phyloP scores from a whole-genome alignment of 2,797 vertebrate genomes.

The Hoplostethus atlanticus region DNA sequence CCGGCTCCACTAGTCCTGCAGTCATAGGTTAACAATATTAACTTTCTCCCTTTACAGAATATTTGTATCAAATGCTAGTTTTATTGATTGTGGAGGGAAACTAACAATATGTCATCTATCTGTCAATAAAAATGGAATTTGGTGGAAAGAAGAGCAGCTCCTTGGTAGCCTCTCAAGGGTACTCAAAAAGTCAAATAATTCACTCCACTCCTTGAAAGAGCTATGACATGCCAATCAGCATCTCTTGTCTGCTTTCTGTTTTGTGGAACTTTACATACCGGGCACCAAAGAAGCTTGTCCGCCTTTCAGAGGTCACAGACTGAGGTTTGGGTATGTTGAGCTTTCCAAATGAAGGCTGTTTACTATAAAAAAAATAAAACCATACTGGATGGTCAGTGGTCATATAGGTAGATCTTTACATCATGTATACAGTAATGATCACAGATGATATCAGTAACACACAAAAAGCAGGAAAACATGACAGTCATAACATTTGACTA shows the following conservation, averaged over 20 bases:
- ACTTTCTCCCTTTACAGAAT: not conserved
- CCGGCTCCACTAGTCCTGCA: conserved; percentile 86
- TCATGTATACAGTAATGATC: not conserved
- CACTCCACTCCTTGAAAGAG: not conserved
- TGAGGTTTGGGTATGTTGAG: conserved; percentile 86
- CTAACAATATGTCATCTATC: no score
- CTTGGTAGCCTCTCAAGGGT: not conserved
- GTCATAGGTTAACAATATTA: not conserved
- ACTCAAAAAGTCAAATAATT: not conserved
- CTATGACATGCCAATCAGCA: not conserved
- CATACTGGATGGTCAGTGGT: not conserved
- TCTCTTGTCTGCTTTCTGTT: not conserved
- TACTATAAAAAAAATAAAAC: conserved; percentile 76
- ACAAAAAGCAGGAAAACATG: not conserved
- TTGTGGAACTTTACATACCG: conserved; percentile 48
- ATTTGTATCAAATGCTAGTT: not conserved
- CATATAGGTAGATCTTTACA: not conserved
- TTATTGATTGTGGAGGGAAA: not conserved
- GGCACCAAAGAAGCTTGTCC: conserved; percentile 90
- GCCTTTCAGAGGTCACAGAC: conserved; percentile 88
- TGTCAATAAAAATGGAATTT: not conserved
- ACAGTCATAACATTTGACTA: no score
- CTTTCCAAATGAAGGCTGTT: conserved; percentile 90
- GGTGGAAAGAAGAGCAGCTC: not conserved
- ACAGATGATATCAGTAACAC: not conserved